A percentile compares a stretch with the other conserved stretches of the same genome.
Evolutionary conservation across 2,888 invertebrate genomes (phyloP).

Genomic region (Drosophila seclusa): DNA sequence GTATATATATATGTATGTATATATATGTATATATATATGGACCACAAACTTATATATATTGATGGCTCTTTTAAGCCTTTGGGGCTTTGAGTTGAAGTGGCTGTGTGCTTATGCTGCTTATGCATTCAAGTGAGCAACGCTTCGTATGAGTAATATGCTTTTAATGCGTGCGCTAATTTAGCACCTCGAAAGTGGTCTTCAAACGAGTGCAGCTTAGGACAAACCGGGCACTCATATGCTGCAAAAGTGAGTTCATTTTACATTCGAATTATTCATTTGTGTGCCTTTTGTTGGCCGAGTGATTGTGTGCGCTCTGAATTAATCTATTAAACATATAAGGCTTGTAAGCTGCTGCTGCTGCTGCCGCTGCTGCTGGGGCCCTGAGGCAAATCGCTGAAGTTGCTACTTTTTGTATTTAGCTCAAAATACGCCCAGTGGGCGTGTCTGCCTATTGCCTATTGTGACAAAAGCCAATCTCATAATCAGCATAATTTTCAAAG

Average conservation of each 20-base stretch:
- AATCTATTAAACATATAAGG: slow-evolving; percentile 52
- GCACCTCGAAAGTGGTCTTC: slow-evolving; percentile 63
- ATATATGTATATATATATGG: slow-evolving; percentile 1
- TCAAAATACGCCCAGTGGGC: slow-evolving; percentile 42
- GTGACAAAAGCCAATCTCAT: slow-evolving; percentile 65
- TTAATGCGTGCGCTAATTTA: slow-evolving; percentile 71
- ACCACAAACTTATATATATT: slow-evolving; percentile 32
- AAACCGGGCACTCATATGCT: slow-evolving; percentile 14
- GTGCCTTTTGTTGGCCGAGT: slow-evolving; percentile 29
- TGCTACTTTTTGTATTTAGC: slow-evolving; percentile 31
- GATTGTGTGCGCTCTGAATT: slow-evolving; percentile 37
- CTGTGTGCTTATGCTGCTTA: slow-evolving; percentile 11
- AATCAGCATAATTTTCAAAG: slow-evolving; percentile 77
- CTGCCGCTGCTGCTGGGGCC: background rate
- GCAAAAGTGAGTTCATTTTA: slow-evolving; percentile 22
- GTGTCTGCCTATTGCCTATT: slow-evolving; percentile 30
- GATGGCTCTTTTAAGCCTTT: slow-evolving; percentile 51
- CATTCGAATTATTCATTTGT: slow-evolving; percentile 41
- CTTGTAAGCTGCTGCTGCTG: slow-evolving; percentile 7
- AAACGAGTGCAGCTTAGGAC: slow-evolving; percentile 39
- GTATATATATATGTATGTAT: background rate
- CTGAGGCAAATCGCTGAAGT: slow-evolving; percentile 23
- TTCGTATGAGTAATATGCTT: slow-evolving; percentile 66
- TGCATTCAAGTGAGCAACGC: slow-evolving; percentile 38
- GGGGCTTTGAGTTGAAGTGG: slow-evolving; percentile 19